Evolutionary conservation across 2,113 vertebrate species (phyloP), one percentile per base, ranked within the genome.

Genomic region (Dendropsophus ebraccatus): DNA sequence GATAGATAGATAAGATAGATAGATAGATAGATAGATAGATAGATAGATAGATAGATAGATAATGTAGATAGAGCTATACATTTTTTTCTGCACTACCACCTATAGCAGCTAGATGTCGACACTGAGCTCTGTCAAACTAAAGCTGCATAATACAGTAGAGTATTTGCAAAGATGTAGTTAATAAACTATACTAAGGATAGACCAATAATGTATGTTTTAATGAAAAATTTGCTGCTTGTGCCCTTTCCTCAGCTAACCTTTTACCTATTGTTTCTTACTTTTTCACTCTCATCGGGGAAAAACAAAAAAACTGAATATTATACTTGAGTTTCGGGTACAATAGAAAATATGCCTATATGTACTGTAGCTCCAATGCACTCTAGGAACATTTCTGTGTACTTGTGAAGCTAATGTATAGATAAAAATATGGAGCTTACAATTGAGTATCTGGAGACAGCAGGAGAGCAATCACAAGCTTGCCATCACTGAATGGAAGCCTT

Each of bases 111-210:
- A 32, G 62, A 67, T 67, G 62, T 23, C 16, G 6, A 32, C 16
- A 14, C 28, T 32, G 62, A 67, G 62, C 1, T 67, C 62, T 32
- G n/a, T n/a, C 16, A 0, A 67, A 30, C 6, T 17, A 11, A 7
- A 17, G 2, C 30, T 17, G 62, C 14, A 67, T 67, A 17, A 67
- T 67, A 67, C n/a, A n/a, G n/a, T n/a, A n/a, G n/a, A n/a, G n/a
- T n/a, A n/a, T n/a, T 32, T 67, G 28, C 62, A 17, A 32, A 16
- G 21, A 4, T 30, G 62, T 65, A 65, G 60, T 65, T 65, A 65
- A 65, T 65, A 30, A 65, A 65, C 60, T 65, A 65, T 65, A 65
- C 60, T 65, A 65, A 65, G 60, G n/a, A 13, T 65, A 25, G 60
- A 65, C 30, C 30, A 65, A 65, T 65, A 65, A 65, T 65, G 25